phyloP scores from a whole-genome alignment of 2,113 vertebrate species.

The Dipodomys ordii region DNA sequence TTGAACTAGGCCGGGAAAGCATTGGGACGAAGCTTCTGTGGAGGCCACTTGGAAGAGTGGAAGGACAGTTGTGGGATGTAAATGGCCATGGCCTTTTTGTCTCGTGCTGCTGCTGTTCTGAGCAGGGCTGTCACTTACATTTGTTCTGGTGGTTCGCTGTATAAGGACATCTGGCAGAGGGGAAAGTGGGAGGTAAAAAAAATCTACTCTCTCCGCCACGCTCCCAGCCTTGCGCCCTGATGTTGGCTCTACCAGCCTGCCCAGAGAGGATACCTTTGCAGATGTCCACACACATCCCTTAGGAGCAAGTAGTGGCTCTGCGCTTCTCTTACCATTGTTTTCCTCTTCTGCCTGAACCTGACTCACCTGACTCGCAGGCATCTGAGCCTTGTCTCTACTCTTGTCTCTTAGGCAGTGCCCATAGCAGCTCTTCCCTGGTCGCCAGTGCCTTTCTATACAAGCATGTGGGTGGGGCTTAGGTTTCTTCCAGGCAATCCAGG shows the following conservation, averaged over 20 bases:
- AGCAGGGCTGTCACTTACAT: neutral
- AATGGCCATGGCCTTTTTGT: neutral
- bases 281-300: neutral
- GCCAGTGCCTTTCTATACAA: neutral
- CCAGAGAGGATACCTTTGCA: neutral
- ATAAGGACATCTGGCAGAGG: neutral
- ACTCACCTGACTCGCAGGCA: neutral
- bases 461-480: neutral
- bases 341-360: neutral
- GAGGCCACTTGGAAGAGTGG: neutral
- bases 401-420: neutral
- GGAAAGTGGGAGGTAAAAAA: neutral
- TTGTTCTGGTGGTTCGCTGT: neutral
- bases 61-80: neutral
- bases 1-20: neutral
- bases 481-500: neutral
- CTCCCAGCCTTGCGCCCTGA: neutral
- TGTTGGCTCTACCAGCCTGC: neutral
- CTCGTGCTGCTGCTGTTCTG: neutral
- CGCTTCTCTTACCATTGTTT: neutral
- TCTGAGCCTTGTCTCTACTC: neutral
- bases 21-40: neutral
- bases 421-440: neutral
- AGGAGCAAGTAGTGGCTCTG: neutral
- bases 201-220: neutral